Base-by-base conservation (phyloP, 2,113 vertebrate genomes). In the Polypterus bichir region DNA sequence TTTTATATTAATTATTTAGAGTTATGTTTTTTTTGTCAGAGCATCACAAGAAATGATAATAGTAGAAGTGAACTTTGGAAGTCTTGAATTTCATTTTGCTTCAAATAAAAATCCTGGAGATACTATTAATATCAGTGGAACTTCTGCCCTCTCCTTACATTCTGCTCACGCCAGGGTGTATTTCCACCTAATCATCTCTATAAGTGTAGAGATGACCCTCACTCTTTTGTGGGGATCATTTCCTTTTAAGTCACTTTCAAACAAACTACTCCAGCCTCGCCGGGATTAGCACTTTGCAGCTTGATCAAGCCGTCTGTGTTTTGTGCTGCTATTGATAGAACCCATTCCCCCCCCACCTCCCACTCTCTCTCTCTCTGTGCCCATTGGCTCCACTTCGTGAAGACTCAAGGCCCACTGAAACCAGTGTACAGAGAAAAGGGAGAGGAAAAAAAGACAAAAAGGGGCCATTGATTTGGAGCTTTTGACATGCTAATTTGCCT, bases 401-500 rank as follows among this genome's bases (percentile, higher is more conserved):
- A 71, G 73, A 65, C 78, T 77, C 81, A 79, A 82, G 82, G 73
- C 79, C 75, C 78, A 82, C 5, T 11, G 69, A 74, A 76, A 53
- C 63, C 45, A 70, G 67, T 44, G n/a, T n/a, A 66, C 71, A 51
- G 62, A 71, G 75, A 74, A 65, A 53, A 64, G 64, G 69, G 54
- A 67, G 56, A 57, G 56, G 51, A 62, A 57, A 7, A 1, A 66
- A 62, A 57, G 51, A 54, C 70, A 64, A 61, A 63, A n/a, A 70
- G 77, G 63, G 78, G 27, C 27, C 89, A 92, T 91, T 84, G 89
- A 92, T 90, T 87, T 63, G 1, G 63, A 73, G 77, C 85, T 86
- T 91, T 92, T 90, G 84, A 88, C 81, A 92, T 90, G 87, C 78
- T 90, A 89, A 91, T 91, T 83, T 83, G 70, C 85, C 86, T 68